Base-by-base conservation (phyloP, 2,888 invertebrate genomes). In the Liopterus haemorrhoidalis region DNA sequence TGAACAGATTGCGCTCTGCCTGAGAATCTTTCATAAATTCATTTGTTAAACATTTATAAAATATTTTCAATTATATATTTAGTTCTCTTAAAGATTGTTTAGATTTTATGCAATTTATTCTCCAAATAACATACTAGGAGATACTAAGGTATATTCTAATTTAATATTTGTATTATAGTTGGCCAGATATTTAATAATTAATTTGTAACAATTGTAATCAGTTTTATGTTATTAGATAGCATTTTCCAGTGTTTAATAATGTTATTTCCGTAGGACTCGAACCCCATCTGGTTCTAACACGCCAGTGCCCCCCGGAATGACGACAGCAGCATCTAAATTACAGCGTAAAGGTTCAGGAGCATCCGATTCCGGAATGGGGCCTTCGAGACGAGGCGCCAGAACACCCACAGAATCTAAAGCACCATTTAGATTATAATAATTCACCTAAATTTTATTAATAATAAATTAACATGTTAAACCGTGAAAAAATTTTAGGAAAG, bases 201-300 rank as follows among this genome's bases (percentile, higher is more conserved):
- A 14, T 14, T 28, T 31, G 12, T 2, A 25, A 25, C n/a, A 25
- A 11, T 3, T 25, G 25, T 12, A 12, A 11, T n/a, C 25, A 25
- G 25, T 25, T 3, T 11, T 2, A 25, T 25, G 12, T 11, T 3
- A 3, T 3, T 25, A 12, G n/a, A 25, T 22, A 8, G 8, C 3
- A 12, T 12, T 25, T 25, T 25, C 12, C n/a, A n/a, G 25, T 12
- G 25, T 4, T n/a, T 22, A 4, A 2, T 25, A 4, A 11, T 25
- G n/a, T 44, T n/a, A n/a, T 46, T 58, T 50, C 53, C 61, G 51
- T 66, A 85, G 85, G 70, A 81, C 82, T 66, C 73, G 83, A 63
- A 85, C 85, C 54, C 83, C 85, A 41, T 85, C 85, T 42, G 84
- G 84, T 46, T 82, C 84, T 49, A 81, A 80, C 51, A 83, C 82